Evolutionary conservation across 1,140 invertebrate species (phyloP).

Genomic region (Halesus radiatus): DNA sequence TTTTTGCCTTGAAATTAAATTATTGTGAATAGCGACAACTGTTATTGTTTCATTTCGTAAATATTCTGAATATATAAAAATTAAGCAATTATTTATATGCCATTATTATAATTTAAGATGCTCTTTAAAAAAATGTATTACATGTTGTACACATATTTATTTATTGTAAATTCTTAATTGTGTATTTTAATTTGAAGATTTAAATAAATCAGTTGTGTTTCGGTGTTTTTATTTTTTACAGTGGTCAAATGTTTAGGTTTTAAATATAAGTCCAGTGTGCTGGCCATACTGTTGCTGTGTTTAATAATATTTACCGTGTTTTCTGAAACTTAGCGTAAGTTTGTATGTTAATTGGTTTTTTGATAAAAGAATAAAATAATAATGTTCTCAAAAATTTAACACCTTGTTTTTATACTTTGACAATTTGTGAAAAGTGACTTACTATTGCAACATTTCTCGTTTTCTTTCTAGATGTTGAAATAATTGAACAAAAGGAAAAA

Average conservation of each 20-base stretch:
- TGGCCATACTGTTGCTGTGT: constrained; percentile 5
- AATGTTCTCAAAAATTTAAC: neutral
- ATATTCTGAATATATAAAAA: too few species aligned
- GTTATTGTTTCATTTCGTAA: too few species aligned
- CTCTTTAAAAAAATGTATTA: constrained; percentile 13
- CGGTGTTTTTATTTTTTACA: neutral
- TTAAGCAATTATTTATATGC: neutral
- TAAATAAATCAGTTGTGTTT: too few species aligned
- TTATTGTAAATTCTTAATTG: constrained; percentile 15
- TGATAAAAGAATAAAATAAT: constrained; percentile 1
- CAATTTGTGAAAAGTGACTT: neutral
- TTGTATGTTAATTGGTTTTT: constrained; percentile 19
- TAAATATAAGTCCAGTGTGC: constrained; percentile 19
- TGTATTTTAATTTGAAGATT: neutral
- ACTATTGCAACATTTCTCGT: too few species aligned
- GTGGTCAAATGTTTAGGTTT: neutral
- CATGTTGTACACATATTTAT: constrained; percentile 19
- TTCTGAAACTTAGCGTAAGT: constrained; percentile 16
- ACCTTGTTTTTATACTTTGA: constrained; percentile 18
- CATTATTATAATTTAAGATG: constrained; percentile 28
- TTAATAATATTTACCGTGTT: neutral
- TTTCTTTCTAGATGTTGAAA: too few species aligned
- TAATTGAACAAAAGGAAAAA: too few species aligned
- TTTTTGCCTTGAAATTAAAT: neutral
- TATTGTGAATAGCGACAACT: too few species aligned